A percentile compares a stretch with the other conserved stretches of the same genome.
These are phyloP conservation scores for Pterocles orientalis DNA, from an alignment of 2,113 vertebrate species.

Conservation along the genomic window DNA sequence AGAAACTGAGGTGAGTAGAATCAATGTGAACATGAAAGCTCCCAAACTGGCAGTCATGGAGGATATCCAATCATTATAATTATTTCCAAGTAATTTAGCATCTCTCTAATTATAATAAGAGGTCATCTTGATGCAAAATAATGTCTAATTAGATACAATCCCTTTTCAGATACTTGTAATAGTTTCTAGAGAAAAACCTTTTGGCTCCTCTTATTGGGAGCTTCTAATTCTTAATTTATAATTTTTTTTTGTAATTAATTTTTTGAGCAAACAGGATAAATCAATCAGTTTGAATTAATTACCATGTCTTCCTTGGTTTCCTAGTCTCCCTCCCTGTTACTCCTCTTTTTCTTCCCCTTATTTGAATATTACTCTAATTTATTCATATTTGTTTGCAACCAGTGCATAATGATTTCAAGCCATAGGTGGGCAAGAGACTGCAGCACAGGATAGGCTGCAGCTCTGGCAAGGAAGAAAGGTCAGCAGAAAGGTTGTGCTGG, in stretches of 20 bases:
- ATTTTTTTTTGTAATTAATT: constrained; percentile 41
- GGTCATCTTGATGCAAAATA: constrained; percentile 63
- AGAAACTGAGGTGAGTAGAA: background rate
- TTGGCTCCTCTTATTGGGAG: constrained; percentile 34
- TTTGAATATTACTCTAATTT: constrained; percentile 54
- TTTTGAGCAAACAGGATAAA: constrained; percentile 52
- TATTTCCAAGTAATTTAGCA: constrained; percentile 59
- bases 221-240: constrained; percentile 44
- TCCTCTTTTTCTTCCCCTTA: constrained; percentile 8
- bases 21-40: background rate
- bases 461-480: background rate
- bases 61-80: constrained; percentile 26
- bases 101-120: constrained; percentile 64
- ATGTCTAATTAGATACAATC: constrained; percentile 60
- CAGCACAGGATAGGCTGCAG: background rate
- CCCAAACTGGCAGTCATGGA: constrained; percentile 1
- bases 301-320: constrained; percentile 49
- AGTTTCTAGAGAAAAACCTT: constrained; percentile 55
- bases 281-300: constrained; percentile 64
- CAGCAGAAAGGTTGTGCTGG: background rate
- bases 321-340: background rate
- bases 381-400: constrained; percentile 55
- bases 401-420: constrained; percentile 2
- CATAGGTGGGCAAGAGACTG: background rate
- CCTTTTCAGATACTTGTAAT: constrained; percentile 44